Conservation (phyloP, 2,888 invertebrate species). For the Hydrotaea diabolus region DNA sequence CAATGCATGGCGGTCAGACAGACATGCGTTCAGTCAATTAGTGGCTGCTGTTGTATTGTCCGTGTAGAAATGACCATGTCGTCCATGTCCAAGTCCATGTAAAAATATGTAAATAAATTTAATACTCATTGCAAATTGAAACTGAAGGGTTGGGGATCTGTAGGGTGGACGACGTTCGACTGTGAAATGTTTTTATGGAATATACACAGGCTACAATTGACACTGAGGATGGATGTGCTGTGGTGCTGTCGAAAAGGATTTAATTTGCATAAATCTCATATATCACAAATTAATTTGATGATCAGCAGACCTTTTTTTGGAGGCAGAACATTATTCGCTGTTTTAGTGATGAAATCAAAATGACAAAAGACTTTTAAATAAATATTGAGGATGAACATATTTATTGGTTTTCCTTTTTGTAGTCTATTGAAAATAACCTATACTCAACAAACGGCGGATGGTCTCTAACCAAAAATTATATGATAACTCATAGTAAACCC, state of each 20-base stretch:
- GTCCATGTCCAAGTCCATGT: constrained; percentile 27
- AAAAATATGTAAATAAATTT: constrained; percentile 57
- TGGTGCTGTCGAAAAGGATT: constrained; percentile 1
- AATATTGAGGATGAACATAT: too few species aligned
- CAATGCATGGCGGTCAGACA: neutral
- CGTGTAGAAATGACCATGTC: neutral
- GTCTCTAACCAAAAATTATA: too few species aligned
- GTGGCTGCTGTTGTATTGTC: constrained; percentile 17
- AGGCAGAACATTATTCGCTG: too few species aligned
- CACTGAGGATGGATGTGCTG: neutral
- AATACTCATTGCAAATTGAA: constrained; percentile 37
- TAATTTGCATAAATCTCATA: constrained; percentile 63
- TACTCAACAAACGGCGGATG: too few species aligned
- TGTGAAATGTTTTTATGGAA: too few species aligned
- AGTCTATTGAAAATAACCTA: too few species aligned
- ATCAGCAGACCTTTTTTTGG: constrained; percentile 38
- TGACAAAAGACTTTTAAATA: too few species aligned
- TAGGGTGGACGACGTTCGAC: neutral
- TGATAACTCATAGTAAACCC: too few species aligned
- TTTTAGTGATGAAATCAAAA: too few species aligned
- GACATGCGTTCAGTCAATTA: constrained; percentile 32
- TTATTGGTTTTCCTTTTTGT: too few species aligned
- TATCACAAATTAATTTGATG: constrained; percentile 64
- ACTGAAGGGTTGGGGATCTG: neutral
- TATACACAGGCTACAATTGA: neutral